A percentile compares a stretch with the other conserved stretches of the same genome.
Evolutionary conservation across 2,113 vertebrate species (phyloP).

Genomic region (Ochotona curzoniae): DNA sequence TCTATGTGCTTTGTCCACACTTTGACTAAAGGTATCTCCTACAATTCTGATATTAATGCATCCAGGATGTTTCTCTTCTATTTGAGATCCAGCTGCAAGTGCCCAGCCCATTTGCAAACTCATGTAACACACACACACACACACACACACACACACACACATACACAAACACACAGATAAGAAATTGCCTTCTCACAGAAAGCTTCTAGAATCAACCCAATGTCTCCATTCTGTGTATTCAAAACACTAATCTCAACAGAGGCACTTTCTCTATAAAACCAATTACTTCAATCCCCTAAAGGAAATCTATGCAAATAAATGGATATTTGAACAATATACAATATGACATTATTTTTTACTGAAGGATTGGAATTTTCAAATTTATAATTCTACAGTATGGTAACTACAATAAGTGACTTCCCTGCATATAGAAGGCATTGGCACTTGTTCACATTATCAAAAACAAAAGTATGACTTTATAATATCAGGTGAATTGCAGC

Average conservation of each 20-base stretch:
- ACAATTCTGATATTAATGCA: neutral
- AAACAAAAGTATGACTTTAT: neutral
- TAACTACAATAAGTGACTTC: conserved; percentile 8
- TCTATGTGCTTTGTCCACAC: neutral
- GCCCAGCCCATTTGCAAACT: no score
- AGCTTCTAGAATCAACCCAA: neutral
- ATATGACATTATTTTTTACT: neutral
- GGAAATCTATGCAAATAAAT: conserved; percentile 43
- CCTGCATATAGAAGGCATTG: neutral
- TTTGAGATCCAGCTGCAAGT: neutral
- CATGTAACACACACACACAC: no score
- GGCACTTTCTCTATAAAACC: conserved; percentile 58
- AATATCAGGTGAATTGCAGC: neutral
- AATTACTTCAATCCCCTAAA: conserved; percentile 28
- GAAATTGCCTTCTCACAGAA: neutral
- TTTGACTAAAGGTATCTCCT: conserved; percentile 24
- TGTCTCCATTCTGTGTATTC: neutral
- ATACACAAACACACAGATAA: no score
- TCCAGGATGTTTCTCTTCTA: neutral
- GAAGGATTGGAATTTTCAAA: neutral
- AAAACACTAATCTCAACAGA: neutral
- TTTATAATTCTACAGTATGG: neutral
- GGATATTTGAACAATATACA: neutral
- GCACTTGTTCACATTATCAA: neutral
- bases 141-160: no score